Conservation (phyloP, 1,140 invertebrate genomes). For the Drosophila pruinosa region DNA sequence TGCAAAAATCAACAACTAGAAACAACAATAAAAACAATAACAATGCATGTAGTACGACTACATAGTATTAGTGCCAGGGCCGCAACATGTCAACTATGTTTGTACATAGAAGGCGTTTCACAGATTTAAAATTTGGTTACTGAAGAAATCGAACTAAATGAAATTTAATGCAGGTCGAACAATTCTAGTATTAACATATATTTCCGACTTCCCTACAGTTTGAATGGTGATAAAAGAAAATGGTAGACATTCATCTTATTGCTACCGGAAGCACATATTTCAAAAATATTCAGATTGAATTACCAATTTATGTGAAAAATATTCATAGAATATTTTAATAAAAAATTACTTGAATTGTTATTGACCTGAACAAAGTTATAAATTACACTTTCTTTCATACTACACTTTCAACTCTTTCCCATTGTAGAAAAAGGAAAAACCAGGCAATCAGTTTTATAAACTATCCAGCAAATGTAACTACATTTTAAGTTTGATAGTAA, state of each 20-base stretch:
- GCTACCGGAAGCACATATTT: background rate
- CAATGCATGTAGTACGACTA: background rate
- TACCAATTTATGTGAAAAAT: no score
- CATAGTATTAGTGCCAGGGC: constrained; percentile 22
- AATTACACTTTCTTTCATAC: no score
- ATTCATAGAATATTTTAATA: no score
- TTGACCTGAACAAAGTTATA: no score
- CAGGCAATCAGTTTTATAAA: background rate
- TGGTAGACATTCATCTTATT: background rate
- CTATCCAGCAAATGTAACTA: background rate
- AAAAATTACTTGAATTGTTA: no score
- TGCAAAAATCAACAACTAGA: constrained; percentile 22
- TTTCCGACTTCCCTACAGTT: no score
- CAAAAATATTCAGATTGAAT: no score
- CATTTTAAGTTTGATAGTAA: background rate
- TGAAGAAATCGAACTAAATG: background rate
- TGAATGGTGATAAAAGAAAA: background rate
- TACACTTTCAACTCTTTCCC: no score
- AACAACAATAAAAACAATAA: constrained; percentile 29
- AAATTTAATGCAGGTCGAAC: background rate
- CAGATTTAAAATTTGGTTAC: background rate
- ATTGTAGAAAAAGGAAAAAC: background rate
- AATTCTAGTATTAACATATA: no score
- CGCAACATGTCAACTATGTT: background rate
- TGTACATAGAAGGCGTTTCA: background rate